Conservation (phyloP, 53 echinoderm and acorn worm species). For the Holothuria leucospilota region DNA sequence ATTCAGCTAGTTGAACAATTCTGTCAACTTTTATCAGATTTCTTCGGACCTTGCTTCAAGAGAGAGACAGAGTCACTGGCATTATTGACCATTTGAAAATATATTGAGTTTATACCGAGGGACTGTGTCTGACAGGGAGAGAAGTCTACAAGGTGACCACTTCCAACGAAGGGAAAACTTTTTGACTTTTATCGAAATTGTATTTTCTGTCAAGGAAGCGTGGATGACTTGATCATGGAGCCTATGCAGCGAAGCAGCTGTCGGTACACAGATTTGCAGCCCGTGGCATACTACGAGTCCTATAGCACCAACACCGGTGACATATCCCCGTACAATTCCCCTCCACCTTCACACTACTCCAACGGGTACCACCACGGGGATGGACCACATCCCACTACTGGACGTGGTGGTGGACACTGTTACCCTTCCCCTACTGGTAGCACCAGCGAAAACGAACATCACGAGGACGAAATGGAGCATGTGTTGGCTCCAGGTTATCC, state of each 20-base stretch:
- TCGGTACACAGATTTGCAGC: slow-evolving; percentile 93
- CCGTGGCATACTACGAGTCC: slow-evolving; percentile 90
- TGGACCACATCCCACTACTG: slow-evolving; percentile 63
- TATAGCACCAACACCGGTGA: slow-evolving; percentile 83
- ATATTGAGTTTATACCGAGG: too few relatives aligned
- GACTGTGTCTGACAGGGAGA: too few relatives aligned
- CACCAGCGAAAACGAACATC: slow-evolving; percentile 74
- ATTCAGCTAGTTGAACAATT: too few relatives aligned
- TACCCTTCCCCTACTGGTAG: slow-evolving; percentile 75
- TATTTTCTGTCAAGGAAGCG: not conserved
- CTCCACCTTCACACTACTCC: slow-evolving; percentile 78
- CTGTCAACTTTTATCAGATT: too few relatives aligned
- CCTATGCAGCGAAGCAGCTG: slow-evolving; percentile 92
- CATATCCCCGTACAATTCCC: slow-evolving; percentile 82
- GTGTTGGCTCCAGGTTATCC: slow-evolving; percentile 97
- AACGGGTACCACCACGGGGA: slow-evolving; percentile 80
- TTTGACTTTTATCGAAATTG: too few relatives aligned
- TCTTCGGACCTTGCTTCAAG: too few relatives aligned
- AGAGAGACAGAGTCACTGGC: too few relatives aligned
- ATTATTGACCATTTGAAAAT: too few relatives aligned
- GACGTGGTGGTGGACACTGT: slow-evolving; percentile 77
- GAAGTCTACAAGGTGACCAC: too few relatives aligned
- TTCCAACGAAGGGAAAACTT: too few relatives aligned
- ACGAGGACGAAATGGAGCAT: slow-evolving; percentile 96
- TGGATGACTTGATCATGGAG: slow-evolving; percentile 68